Conservation (phyloP, 2,797 vertebrate species). For the Cossypha heuglini region DNA sequence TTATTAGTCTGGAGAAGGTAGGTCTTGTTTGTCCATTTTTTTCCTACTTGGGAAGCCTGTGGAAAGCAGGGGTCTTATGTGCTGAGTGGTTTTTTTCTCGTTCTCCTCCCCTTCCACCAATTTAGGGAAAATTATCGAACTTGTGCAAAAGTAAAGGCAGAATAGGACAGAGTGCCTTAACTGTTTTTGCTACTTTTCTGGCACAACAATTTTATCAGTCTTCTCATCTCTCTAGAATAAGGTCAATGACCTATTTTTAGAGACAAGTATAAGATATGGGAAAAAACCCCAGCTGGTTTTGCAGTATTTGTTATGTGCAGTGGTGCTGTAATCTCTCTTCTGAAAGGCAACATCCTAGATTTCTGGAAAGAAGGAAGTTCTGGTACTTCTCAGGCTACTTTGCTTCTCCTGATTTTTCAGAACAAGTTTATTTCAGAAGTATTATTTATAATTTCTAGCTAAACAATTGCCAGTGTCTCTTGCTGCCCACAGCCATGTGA, state of each 20-base stretch:
- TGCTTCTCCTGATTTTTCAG: background rate
- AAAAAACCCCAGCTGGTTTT: background rate
- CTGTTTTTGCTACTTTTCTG: background rate
- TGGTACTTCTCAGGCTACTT: background rate
- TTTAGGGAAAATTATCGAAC: background rate
- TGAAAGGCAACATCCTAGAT: background rate
- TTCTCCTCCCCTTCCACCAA: fast-evolving
- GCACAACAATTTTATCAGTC: background rate
- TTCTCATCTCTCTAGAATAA: background rate
- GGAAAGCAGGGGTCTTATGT: background rate
- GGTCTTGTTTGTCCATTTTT: background rate
- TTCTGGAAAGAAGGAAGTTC: background rate
- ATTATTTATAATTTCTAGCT: background rate
- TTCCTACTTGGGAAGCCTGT: background rate
- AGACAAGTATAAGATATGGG: background rate
- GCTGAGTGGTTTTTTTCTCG: background rate
- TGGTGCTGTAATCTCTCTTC: background rate
- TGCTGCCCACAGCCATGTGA: background rate
- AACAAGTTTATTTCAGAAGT: background rate
- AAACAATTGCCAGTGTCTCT: background rate
- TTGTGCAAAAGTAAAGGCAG: background rate
- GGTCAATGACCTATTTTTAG: background rate
- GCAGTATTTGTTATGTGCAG: background rate
- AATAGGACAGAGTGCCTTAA: background rate
- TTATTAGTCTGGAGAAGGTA: background rate